Conservation (phyloP, 2,888 invertebrate genomes). For the Lysandra bellargus region DNA sequence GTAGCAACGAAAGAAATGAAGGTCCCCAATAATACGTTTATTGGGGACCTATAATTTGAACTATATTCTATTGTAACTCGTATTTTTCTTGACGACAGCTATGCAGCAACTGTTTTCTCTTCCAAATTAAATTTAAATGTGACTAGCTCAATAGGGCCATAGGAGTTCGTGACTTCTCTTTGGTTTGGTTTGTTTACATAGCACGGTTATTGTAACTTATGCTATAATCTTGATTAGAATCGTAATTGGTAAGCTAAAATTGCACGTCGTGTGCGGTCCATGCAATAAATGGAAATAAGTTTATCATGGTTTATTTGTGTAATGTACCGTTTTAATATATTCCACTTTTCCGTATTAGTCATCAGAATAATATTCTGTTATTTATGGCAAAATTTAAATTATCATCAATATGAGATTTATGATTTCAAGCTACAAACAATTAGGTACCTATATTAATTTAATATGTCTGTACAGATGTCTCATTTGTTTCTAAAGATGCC, state of each 20-base stretch:
- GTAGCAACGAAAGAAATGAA: too few species aligned
- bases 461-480: neutral
- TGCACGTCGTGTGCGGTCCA: slow-evolving; percentile 32
- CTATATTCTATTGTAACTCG: too few species aligned
- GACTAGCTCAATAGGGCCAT: neutral
- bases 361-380: neutral
- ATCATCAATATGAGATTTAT: neutral
- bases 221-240: slow-evolving; percentile 32
- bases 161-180: slow-evolving; percentile 25
- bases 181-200: slow-evolving; percentile 14
- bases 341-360: slow-evolving; percentile 1
- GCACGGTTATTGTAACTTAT: slow-evolving; percentile 28
- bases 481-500: neutral
- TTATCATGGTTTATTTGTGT: slow-evolving; percentile 24
- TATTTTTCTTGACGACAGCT: neutral
- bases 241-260: slow-evolving; percentile 33
- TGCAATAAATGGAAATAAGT: slow-evolving; percentile 30
- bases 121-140: neutral
- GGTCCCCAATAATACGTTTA: too few species aligned
- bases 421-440: neutral
- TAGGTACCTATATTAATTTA: too few species aligned
- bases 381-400: neutral
- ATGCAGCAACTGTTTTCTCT: neutral
- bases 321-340: slow-evolving; percentile 5
- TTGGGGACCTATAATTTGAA: too few species aligned